Conservation (phyloP, 2,113 vertebrate species). For the Nothoprocta pentlandii region DNA sequence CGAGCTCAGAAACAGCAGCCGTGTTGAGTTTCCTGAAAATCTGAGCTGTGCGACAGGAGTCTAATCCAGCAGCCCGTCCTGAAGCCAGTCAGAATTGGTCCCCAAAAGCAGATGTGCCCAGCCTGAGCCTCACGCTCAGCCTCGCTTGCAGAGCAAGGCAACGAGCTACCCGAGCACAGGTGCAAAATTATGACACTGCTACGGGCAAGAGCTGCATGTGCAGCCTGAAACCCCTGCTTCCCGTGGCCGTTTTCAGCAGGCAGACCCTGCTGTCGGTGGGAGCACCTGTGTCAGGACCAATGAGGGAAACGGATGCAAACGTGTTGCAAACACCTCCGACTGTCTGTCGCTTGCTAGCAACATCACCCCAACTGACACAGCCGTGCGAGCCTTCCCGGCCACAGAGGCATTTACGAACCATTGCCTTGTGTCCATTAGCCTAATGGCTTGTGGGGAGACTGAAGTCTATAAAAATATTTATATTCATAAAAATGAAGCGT, state of each 20-base stretch:
- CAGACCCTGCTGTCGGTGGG: constrained; percentile 38
- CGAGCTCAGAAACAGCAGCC: not conserved
- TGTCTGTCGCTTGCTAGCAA: constrained; percentile 50
- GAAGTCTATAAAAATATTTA: constrained; percentile 45
- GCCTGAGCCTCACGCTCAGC: constrained; percentile 46
- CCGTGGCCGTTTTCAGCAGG: constrained; percentile 44
- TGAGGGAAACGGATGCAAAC: constrained; percentile 17
- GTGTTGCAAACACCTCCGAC: constrained; percentile 38
- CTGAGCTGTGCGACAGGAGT: not conserved
- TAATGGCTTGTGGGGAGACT: constrained; percentile 27
- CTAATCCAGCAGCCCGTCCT: not conserved
- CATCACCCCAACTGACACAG: constrained; percentile 43
- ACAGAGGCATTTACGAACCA: not conserved
- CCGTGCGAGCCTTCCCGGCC: not conserved
- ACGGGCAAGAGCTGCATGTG: constrained; percentile 6
- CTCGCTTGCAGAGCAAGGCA: constrained; percentile 59
- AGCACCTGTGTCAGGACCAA: constrained; percentile 71
- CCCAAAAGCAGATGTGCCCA: constrained; percentile 69
- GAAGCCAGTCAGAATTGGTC: constrained; percentile 53
- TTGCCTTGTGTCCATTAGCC: constrained; percentile 41
- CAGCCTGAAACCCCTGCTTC: constrained; percentile 59
- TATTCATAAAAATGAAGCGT: constrained; percentile 24
- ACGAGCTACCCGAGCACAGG: constrained; percentile 73
- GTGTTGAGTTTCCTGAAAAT: not conserved
- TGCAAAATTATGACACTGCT: constrained; percentile 70